These are phyloP conservation scores for Flabesymbios commensalis DNA, from an alignment of 2,888 invertebrate genomes.

Conservation along the genomic window DNA sequence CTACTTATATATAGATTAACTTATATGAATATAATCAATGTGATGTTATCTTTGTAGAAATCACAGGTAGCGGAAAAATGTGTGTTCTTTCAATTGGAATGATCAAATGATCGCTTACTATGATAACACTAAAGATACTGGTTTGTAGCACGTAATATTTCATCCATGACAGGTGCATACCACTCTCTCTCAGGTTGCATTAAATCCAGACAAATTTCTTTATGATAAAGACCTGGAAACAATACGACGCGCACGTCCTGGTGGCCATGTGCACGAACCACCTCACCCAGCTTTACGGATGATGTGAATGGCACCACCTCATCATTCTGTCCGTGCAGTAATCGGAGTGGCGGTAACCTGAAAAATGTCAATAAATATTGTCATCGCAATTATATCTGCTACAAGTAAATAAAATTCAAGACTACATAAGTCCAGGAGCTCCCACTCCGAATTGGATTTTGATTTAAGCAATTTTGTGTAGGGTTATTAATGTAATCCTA, in stretches of 20 bases:
- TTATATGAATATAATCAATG: too few species aligned
- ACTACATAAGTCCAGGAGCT: too few species aligned
- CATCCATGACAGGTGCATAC: conserved; percentile 42
- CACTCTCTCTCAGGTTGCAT: conserved; percentile 44
- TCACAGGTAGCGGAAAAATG: too few species aligned
- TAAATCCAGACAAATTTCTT: conserved; percentile 50
- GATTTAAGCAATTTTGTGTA: too few species aligned
- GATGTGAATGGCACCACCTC: conserved; percentile 47
- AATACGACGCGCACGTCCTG: conserved; percentile 42
- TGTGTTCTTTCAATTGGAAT: too few species aligned
- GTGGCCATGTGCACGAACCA: conserved; percentile 40
- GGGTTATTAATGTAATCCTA: too few species aligned
- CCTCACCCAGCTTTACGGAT: conserved; percentile 43
- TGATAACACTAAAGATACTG: neutral
- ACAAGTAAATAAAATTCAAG: too few species aligned
- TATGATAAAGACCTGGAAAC: conserved; percentile 53
- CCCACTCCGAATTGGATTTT: too few species aligned
- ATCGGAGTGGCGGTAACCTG: conserved; percentile 51
- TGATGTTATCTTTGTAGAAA: too few species aligned
- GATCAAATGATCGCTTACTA: too few species aligned
- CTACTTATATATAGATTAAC: too few species aligned
- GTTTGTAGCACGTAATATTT: conserved; percentile 24
- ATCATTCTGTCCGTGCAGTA: conserved; percentile 54
- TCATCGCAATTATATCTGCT: too few species aligned
- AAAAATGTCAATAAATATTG: neutral